Percentiles rank a stretch among this genome's conserved stretches.
Evolutionary conservation across 2,888 invertebrate genomes (phyloP).

Genomic region (Polyommatus icarus): DNA sequence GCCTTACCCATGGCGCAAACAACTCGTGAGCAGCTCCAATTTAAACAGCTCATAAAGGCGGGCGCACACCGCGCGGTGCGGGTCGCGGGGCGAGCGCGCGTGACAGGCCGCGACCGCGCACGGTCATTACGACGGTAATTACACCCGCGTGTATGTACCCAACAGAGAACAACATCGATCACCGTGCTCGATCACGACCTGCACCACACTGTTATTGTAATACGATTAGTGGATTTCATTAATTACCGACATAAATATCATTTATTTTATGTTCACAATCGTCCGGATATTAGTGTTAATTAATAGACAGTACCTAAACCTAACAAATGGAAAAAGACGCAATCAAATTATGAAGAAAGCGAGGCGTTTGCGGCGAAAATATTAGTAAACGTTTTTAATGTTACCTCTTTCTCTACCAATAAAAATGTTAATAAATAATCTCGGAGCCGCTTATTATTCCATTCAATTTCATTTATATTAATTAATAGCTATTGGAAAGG

Average conservation of each 20-base stretch:
- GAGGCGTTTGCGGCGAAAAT: not conserved
- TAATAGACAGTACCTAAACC: too few species aligned
- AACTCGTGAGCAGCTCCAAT: slow-evolving; percentile 25
- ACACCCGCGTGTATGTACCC: slow-evolving; percentile 27
- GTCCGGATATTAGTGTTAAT: not conserved
- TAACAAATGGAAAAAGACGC: not conserved
- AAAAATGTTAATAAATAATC: not conserved
- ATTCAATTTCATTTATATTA: slow-evolving; percentile 18
- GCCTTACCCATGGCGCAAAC: not conserved
- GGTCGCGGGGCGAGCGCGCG: not conserved
- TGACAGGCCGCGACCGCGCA: slow-evolving; percentile 17
- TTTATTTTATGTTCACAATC: not conserved
- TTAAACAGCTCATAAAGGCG: slow-evolving; percentile 19
- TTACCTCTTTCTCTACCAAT: not conserved
- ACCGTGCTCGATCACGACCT: slow-evolving; percentile 31
- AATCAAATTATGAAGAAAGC: not conserved
- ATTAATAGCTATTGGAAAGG: slow-evolving; percentile 8
- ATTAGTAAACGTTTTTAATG: not conserved
- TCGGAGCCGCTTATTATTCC: not conserved
- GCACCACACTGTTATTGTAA: not conserved
- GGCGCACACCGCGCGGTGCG: not conserved
- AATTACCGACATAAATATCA: not conserved
- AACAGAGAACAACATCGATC: slow-evolving; percentile 5
- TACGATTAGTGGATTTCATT: not conserved
- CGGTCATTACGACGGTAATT: slow-evolving; percentile 17